phyloP scores from a whole-genome alignment of 2,797 vertebrate genomes.

The Eidolon dupreanum region DNA sequence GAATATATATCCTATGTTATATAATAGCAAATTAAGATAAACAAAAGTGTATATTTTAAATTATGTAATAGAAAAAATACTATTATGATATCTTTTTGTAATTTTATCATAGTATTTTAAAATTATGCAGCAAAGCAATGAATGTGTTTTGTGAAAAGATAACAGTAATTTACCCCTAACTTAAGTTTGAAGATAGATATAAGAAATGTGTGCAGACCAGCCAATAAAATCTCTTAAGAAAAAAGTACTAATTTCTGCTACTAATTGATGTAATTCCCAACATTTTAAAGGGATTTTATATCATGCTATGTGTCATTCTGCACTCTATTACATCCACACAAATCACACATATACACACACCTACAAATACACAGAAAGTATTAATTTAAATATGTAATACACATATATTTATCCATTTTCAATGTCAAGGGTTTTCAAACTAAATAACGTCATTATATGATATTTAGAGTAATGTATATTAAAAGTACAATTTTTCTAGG shows the following conservation, averaged over 20 bases:
- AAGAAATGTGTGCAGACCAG: not conserved
- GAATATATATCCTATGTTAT: not conserved
- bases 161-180: not conserved
- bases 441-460: not conserved
- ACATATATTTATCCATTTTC: not conserved
- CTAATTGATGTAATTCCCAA: not conserved
- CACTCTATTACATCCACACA: not conserved
- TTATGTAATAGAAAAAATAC: not conserved
- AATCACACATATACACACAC: not conserved
- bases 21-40: not conserved
- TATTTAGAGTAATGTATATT: not conserved
- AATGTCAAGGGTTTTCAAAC: not conserved
- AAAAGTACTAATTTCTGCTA: not conserved
- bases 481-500: not conserved
- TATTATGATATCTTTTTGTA: not conserved
- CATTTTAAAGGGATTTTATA: not conserved
- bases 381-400: not conserved
- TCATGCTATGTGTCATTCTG: not conserved
- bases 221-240: not conserved
- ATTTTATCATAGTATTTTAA: not conserved
- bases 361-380: not conserved
- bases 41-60: not conserved
- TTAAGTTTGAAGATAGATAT: not conserved
- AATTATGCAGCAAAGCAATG: not conserved
- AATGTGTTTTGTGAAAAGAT: not conserved